These are phyloP conservation scores for Eupithecia vulgata DNA, from an alignment of 2,888 invertebrate species.

Conservation along the genomic window DNA sequence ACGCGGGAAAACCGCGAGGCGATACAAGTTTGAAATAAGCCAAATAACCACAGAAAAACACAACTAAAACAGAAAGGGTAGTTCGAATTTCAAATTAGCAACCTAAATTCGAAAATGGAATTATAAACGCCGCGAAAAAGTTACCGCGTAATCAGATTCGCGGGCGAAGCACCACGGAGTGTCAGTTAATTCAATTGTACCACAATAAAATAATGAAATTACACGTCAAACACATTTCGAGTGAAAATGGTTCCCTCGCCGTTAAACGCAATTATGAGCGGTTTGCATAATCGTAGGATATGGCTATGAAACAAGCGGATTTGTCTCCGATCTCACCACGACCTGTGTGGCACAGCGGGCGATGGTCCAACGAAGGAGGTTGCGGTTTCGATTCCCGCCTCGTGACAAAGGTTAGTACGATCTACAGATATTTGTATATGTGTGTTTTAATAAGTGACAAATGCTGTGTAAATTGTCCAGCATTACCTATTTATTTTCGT, in stretches of 20 bases:
- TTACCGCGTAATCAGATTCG: constrained; percentile 54
- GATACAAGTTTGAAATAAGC: too few relatives aligned
- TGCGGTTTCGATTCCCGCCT: not conserved
- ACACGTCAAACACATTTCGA: constrained; percentile 76
- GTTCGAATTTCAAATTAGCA: constrained; percentile 30
- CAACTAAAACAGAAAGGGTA: not conserved
- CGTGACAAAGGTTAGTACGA: not conserved
- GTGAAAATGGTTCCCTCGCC: constrained; percentile 58
- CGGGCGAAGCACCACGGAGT: constrained; percentile 57
- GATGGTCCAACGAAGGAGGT: not conserved
- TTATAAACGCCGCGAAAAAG: constrained; percentile 44
- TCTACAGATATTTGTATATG: not conserved
- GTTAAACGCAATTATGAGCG: constrained; percentile 70
- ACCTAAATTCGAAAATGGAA: constrained; percentile 35
- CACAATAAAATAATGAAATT: constrained; percentile 78
- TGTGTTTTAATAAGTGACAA: not conserved
- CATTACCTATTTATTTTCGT: too few relatives aligned
- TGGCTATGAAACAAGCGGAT: constrained; percentile 41
- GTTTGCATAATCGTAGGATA: constrained; percentile 74
- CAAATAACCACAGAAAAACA: too few relatives aligned
- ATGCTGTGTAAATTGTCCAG: too few relatives aligned
- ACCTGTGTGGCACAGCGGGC: not conserved
- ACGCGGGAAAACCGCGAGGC: too few relatives aligned
- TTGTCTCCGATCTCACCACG: not conserved
- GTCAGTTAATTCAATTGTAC: constrained; percentile 69